Base-by-base conservation (phyloP, 1,140 invertebrate species). In the Philopotamus ludificatus region DNA sequence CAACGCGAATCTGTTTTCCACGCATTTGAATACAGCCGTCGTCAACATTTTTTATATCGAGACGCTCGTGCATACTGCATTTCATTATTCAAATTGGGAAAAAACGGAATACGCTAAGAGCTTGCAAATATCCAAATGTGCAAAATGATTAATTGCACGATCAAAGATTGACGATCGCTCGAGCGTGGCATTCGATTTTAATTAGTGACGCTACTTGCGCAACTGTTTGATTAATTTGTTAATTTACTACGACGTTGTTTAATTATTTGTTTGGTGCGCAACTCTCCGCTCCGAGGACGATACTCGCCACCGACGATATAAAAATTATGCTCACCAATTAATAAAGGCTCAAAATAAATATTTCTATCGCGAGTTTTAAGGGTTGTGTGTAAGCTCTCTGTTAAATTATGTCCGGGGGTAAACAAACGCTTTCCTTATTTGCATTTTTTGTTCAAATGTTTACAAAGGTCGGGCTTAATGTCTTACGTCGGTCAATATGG, bases 381-480 rank as follows among this genome's bases (percentile, higher is more conserved):
- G n/a, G n/a, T n/a, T n/a, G n/a, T 25, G 21, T 25, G 26, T 64
- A 64, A 64, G 62, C 62, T 64, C 34, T 64, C 44, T 55, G 62
- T 39, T 64, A 58, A 28, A 65, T 65, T 65, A 58, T 65, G 41
- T 58, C 49, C 21, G 44, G 28, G 25, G 39, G 41, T 47, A 65
- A 65, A 65, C 63, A 57, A 16, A n/a, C 63, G 16, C 42, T 41
- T 57, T 47, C 51, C 63, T 49, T 65, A 65, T 65, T 65, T 65
- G 63, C 63, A 65, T 65, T 55, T 64, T 65, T 55, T 55, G 45
- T 45, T 45, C 62, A 45, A 55, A 55, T 64, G 39, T 64, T 64
- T 64, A 21, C 42, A 25, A 25, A 53, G 50, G 50, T 53, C 15
- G 53, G 54, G 54, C 54, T 57, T 42, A 42, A 42, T 42, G 54